Percentiles rank a stretch among this genome's conserved stretches.
phyloP scores from a whole-genome alignment of 2,888 invertebrate species.

The Arctia plantaginis region DNA sequence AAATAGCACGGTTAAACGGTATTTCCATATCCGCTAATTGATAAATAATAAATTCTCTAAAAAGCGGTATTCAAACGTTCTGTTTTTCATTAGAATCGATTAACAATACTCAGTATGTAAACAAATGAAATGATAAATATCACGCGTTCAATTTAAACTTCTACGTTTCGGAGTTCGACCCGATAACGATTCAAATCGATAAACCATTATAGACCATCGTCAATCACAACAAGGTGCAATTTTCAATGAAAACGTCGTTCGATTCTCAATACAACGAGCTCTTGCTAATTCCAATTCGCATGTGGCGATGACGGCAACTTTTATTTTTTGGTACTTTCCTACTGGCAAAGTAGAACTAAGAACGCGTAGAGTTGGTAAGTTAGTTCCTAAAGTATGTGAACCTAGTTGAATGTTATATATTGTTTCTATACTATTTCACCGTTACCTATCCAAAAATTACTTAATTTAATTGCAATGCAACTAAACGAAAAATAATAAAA shows the following conservation, averaged over 20 bases:
- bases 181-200: conserved; percentile 43
- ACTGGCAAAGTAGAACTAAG: conserved; percentile 57
- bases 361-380: conserved; percentile 45
- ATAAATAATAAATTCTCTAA: conserved; percentile 4
- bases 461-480: background rate
- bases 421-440: background rate
- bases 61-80: background rate
- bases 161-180: conserved; percentile 34
- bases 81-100: conserved; percentile 35
- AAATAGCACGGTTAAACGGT: background rate
- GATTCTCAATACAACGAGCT: conserved; percentile 62
- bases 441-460: background rate
- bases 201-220: conserved; percentile 40
- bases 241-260: conserved; percentile 58
- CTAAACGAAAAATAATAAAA: no score
- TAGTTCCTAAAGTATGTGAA: conserved; percentile 30
- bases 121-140: conserved; percentile 45
- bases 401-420: background rate
- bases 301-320: conserved; percentile 75
- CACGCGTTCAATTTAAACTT: conserved; percentile 50
- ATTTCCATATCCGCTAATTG: background rate
- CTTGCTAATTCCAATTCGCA: conserved; percentile 76
- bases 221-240: conserved; percentile 52
- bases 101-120: conserved; percentile 34
- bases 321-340: conserved; percentile 73